A percentile compares a stretch with the other conserved stretches of the same genome.
Evolutionary conservation across 1,140 invertebrate species (phyloP).

Genomic region (Drosophila tropicalis): DNA sequence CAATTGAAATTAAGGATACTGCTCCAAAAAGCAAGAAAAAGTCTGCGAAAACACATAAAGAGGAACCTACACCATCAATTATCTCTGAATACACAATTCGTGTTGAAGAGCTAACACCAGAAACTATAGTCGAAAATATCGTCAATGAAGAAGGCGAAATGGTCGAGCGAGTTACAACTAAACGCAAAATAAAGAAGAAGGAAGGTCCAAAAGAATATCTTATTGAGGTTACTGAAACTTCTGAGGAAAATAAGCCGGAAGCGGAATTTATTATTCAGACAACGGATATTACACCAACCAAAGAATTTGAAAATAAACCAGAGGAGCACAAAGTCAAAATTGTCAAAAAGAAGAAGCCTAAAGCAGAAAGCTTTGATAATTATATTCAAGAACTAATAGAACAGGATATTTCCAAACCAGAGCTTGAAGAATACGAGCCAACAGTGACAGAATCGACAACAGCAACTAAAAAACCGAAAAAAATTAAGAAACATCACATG

Average conservation of each 20-base stretch:
- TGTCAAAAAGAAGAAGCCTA: slow-evolving; percentile 59
- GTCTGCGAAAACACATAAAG: slow-evolving; percentile 38
- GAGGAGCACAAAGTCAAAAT: slow-evolving; percentile 67
- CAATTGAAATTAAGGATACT: slow-evolving; percentile 42
- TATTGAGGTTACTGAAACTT: slow-evolving; percentile 72
- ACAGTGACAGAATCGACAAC: slow-evolving; percentile 36
- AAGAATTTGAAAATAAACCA: slow-evolving; percentile 48
- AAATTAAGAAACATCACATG: slow-evolving; percentile 66
- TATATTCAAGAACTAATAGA: slow-evolving; percentile 66
- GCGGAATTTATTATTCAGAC: slow-evolving; percentile 60
- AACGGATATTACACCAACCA: slow-evolving; percentile 75
- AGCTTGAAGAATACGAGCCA: slow-evolving; percentile 57
- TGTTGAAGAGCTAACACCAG: slow-evolving; percentile 78
- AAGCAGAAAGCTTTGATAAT: slow-evolving; percentile 60
- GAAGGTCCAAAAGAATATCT: slow-evolving; percentile 65
- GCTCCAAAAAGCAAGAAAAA: slow-evolving; percentile 62
- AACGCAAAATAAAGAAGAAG: slow-evolving; percentile 70
- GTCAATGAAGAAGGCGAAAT: slow-evolving; percentile 77
- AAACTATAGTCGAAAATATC: slow-evolving; percentile 64
- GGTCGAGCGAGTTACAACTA: slow-evolving; percentile 64
- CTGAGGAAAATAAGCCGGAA: slow-evolving; percentile 76
- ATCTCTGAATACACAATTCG: slow-evolving; percentile 56
- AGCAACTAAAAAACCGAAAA: slow-evolving; percentile 61
- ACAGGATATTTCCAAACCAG: slow-evolving; percentile 67
- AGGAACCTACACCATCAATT: slow-evolving; percentile 5